Base-by-base conservation (phyloP, 2,888 invertebrate species). In the Onthophagus sagittarius region DNA sequence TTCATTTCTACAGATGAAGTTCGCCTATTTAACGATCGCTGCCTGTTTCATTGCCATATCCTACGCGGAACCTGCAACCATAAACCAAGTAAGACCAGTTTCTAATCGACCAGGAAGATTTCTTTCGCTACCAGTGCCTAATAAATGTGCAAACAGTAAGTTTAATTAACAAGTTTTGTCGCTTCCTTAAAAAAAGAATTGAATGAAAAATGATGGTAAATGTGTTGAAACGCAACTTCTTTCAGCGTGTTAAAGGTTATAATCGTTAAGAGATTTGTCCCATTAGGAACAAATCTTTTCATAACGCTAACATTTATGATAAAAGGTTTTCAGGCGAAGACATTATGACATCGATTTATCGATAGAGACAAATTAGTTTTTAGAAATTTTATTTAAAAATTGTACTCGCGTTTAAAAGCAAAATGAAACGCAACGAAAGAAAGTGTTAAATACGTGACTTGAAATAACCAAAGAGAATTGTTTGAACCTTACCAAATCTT, bases 141-240 rank as follows among this genome's bases (percentile, higher is more conserved):
- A 92, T 83, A 95, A 95, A 88, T 95, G 95, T 86, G 89, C 94
- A 77, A 92, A 88, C 86, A 91, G 95, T 95, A 88, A 94, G 94
- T 94, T 23, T 23, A 23, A 23, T 23, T 23, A 23, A 23, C 23
- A 23, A 23, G 23, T 23, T 23, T 23, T 23, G 23, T 23, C 3
- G 23, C 23, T 23, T 23, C 23, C 23, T 23, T 23, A 2, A 23
- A 23, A 23, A 23, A 23, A 23, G 3, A 23, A 23, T 23, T 23
- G 23, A 23, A 23, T 23, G 23, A 23, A 23, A 23, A 23, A 23
- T 23, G 23, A 23, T 2, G 3, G 3, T 23, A 23, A 23, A 23
- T 11, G 39, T 53, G 39, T 53, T 53, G 39, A 7, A 9, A 53
- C 39, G 6, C 39, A 7, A 9, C 39, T 53, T 11, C 11, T 53